Base-by-base conservation (phyloP, 2,888 invertebrate species). In the Caenorhabditis auriculariae region DNA sequence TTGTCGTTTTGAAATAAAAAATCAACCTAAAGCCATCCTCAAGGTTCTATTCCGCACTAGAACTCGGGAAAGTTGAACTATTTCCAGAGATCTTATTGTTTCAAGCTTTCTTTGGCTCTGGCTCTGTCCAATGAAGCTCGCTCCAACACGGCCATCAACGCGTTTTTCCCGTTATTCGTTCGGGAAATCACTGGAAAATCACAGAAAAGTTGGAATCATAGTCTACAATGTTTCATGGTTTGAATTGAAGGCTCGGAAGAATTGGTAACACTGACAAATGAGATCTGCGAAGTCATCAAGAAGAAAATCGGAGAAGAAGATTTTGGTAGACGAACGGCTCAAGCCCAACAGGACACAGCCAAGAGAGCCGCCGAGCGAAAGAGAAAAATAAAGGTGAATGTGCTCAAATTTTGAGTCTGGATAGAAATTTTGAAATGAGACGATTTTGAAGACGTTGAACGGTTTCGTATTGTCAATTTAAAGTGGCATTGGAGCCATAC, bases 31-130 rank as follows among this genome's bases (percentile, higher is more conserved):
- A 21, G 61, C 66, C 19, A 47, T 54, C 7, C 35, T 63, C 19
- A 72, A 63, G 54, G 69, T 70, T 29, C 29, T 37, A 42, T 41
- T 7, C 23, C 4, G n/a, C n/a, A n/a, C n/a, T n/a, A n/a, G n/a
- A n/a, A 47, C 46, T 43, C n/a, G 7, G 19, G 4, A 42, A 28
- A 7, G 19, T n/a, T 26, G 1, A 24, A 4, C 9, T 29, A 23
- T 24, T 60, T 75, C 67, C 55, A 78, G 77, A 66, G 78, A 42
- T 42, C 61, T n/a, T 60, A 43, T 42, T 58, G 75, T 7, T 75
- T 78, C 60, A 78, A 78, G 59, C 44, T 77, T 17, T 47, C 66
- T 3, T 75, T 74, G 23, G 77, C 74, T 5, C 53, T 73, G 27
- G 60, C 65, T 23, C 51, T 75, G 17, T 51, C 52, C 9, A 54